Conservation (phyloP, 2,888 invertebrate species). For the Phragmatobia fuliginosa region DNA sequence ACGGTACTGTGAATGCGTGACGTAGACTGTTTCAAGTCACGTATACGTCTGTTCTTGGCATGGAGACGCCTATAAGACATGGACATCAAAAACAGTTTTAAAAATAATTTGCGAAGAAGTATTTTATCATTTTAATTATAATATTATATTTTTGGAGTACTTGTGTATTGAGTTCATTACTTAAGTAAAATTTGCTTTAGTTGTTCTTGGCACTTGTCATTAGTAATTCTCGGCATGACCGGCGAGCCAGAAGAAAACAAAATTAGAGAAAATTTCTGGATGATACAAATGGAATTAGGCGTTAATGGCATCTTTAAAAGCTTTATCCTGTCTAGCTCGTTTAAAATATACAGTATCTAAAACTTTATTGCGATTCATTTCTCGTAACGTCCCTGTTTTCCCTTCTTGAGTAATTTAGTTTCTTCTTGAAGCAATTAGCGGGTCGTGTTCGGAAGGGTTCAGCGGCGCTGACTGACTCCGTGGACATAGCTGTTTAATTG, state of each 20-base stretch:
- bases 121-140: background rate
- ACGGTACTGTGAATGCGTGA: background rate
- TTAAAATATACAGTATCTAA: slow-evolving; percentile 3
- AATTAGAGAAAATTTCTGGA: background rate
- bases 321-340: slow-evolving; percentile 9
- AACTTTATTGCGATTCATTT: slow-evolving; percentile 16
- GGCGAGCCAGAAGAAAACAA: background rate
- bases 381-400: slow-evolving; percentile 20
- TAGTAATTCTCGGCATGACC: background rate
- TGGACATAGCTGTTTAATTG: slow-evolving; percentile 33
- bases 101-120: background rate
- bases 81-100: background rate
- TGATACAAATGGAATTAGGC: background rate
- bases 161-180: background rate
- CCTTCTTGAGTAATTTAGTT: slow-evolving; percentile 42
- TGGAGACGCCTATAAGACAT: background rate
- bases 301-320: slow-evolving; percentile 5
- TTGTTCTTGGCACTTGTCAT: background rate
- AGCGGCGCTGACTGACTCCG: background rate
- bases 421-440: slow-evolving; percentile 46
- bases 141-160: background rate
- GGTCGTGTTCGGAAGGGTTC: slow-evolving; percentile 25
- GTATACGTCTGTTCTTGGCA: background rate
- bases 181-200: background rate
- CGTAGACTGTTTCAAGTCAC: background rate